A percentile compares a stretch with the other conserved stretches of the same genome.
phyloP scores from a whole-genome alignment of 2,888 invertebrate species.

The Hipparchia sbordonii region DNA sequence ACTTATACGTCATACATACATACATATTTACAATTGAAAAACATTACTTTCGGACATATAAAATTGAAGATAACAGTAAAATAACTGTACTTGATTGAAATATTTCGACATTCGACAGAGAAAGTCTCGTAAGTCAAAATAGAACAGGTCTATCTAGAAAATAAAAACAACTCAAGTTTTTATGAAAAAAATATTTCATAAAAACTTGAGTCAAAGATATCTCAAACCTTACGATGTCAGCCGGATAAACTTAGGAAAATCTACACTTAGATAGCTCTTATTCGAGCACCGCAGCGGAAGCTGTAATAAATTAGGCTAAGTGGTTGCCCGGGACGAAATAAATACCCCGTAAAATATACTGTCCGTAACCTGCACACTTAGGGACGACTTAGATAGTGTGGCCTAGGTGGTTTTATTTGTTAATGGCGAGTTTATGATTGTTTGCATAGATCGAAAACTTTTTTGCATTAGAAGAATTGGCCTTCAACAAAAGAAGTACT shows the following conservation, averaged over 20 bases:
- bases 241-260: constrained; percentile 24
- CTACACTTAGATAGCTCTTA: constrained; percentile 33
- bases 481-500: too few species aligned
- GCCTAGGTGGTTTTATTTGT: constrained; percentile 6
- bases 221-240: constrained; percentile 10
- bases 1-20: too few species aligned
- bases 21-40: too few species aligned
- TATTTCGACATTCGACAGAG: too few species aligned
- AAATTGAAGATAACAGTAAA: too few species aligned
- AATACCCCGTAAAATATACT: constrained; percentile 53
- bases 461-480: too few species aligned
- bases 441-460: background rate
- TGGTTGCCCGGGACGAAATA: constrained; percentile 45
- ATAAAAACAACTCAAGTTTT: too few species aligned
- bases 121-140: too few species aligned
- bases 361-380: constrained; percentile 34
- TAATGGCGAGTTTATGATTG: background rate
- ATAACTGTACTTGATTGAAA: too few species aligned
- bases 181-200: too few species aligned
- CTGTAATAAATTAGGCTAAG: constrained; percentile 51
- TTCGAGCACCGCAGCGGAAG: constrained; percentile 24
- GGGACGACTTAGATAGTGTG: background rate
- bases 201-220: background rate
- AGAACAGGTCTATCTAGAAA: too few species aligned
- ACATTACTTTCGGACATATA: too few species aligned